Conservation (phyloP, 2,113 vertebrate species). For the Ceuthmochares aereus region DNA sequence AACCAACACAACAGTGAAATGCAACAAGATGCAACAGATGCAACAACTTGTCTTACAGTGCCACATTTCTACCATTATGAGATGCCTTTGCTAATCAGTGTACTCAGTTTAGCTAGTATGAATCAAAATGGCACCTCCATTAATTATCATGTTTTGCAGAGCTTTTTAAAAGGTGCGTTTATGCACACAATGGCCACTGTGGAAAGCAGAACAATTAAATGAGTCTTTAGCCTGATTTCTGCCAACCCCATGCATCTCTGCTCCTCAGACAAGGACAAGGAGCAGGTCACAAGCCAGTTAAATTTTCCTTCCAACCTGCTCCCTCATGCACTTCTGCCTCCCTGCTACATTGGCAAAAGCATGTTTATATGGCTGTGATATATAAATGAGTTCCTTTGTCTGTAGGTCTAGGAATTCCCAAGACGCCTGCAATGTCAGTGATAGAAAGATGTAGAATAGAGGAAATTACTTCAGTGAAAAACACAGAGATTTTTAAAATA, state of each 20-base stretch:
- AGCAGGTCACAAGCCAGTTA: neutral
- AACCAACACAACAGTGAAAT: neutral
- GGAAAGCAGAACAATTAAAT: neutral
- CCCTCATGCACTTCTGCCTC: neutral
- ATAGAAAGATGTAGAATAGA: neutral
- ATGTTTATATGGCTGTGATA: neutral
- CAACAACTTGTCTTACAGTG: neutral
- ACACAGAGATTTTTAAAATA: neutral
- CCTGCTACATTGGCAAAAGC: neutral
- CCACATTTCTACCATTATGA: neutral
- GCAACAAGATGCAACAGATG: neutral
- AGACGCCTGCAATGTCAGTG: neutral
- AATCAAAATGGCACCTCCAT: neutral
- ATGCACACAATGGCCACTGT: neutral
- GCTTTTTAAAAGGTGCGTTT: neutral
- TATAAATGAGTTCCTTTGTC: neutral
- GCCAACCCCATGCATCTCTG: neutral
- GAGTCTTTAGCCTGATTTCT: neutral
- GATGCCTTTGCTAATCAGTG: neutral
- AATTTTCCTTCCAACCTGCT: neutral
- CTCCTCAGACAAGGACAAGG: neutral
- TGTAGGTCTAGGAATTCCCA: neutral
- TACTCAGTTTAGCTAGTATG: neutral
- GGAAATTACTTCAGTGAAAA: neutral
- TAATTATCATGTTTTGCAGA: neutral